Evolutionary conservation across 2,797 vertebrate genomes (phyloP), one percentile per base, ranked within the genome.

Genomic region (Podarcis siculus): DNA sequence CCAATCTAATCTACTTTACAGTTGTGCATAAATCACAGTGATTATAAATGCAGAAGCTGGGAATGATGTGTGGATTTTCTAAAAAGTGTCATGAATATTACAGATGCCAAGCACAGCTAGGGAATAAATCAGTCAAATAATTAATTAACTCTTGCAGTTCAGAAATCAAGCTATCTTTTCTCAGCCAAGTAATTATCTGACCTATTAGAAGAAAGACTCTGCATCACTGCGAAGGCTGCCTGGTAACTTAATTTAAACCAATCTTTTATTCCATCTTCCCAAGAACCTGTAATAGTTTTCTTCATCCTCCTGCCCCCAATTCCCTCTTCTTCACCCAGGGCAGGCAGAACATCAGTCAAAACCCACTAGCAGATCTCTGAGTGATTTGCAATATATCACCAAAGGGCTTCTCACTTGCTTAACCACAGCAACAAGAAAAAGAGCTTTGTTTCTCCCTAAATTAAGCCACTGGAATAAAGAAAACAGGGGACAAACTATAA

Each of bases 1-100:
- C 45, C 0, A 42, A 83, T 90, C 93, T 86, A 90, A 91, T 89
- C 91, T 95, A 90, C 94, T 94, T 94, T 87, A 95, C 93, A 95
- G 93, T 19, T 27, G 37, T 90, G 86, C 42, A 92, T 93, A 94
- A 92, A 93, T 78, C 92, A 19, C 7, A 86, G 80, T 77, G 90
- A 93, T 83, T 87, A 75, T 72, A 93, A 95, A 94, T 86, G 83
- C 89, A 95, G 94, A 94, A 95, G 86, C 69, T 49, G 77, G 89
- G 86, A 86, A 83, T n/a, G 88, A 42, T 15, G 73, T 75, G 75
- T 92, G 80, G 73, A 89, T 89, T 90, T 93, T 91, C 64, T 37
- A 80, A 81, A 64, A 87, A 88, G 30, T 17, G 12, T 84, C 69
- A 90, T 86, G 90, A 93, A 87, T 83, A 78, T 32, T 85, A 75